A percentile compares a stretch with the other conserved stretches of the same genome.
Conservation (phyloP, 1,140 invertebrate species). For the Rhagoletis zephyria region DNA sequence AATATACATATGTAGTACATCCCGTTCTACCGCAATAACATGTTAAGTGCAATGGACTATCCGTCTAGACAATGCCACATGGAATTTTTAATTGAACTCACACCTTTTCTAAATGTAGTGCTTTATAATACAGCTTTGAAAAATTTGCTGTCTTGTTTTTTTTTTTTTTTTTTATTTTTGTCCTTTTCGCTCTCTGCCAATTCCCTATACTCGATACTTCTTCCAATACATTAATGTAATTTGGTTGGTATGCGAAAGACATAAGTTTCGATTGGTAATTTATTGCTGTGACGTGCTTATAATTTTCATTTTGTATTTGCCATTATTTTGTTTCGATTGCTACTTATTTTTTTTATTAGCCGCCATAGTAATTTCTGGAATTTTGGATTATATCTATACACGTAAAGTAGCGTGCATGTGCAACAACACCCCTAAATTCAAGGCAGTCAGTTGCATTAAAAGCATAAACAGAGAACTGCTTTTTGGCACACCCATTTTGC, state of each 20-base stretch:
- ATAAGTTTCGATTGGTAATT: slow-evolving; percentile 67
- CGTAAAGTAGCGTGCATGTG: not conserved
- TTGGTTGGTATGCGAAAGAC: slow-evolving; percentile 63
- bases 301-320: slow-evolving; percentile 58
- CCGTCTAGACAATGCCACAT: not conserved
- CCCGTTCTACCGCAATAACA: too few relatives aligned
- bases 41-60: too few relatives aligned
- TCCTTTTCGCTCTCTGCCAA: not conserved
- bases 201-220: not conserved
- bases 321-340: slow-evolving; percentile 6
- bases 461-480: not conserved
- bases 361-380: not conserved
- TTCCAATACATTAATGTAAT: not conserved
- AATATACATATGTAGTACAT: too few relatives aligned
- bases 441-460: not conserved
- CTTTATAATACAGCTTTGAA: too few relatives aligned
- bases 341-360: not conserved
- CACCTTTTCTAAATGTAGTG: not conserved
- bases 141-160: too few relatives aligned
- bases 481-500: slow-evolving; percentile 1
- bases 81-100: not conserved
- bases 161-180: not conserved
- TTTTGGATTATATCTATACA: not conserved
- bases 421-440: not conserved
- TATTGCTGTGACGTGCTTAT: slow-evolving; percentile 72